Evolutionary conservation across 53 echinoderm and acorn worm species (phyloP), one percentile per base, ranked within the genome.

Genomic region (Holothuria scabra): DNA sequence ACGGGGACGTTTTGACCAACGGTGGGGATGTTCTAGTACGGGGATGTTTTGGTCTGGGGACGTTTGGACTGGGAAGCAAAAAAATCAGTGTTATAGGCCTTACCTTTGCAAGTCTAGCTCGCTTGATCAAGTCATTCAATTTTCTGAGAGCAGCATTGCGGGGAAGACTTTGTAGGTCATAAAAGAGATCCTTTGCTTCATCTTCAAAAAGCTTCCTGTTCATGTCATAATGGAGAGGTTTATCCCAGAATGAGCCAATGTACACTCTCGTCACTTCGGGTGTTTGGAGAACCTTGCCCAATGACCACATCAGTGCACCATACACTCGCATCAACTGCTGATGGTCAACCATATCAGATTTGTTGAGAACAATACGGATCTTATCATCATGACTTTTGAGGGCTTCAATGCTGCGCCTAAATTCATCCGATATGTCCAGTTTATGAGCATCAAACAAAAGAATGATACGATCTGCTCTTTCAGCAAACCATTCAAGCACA

Each of bases 251-350:
- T 44, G 97, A 97, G 12, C 97, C 97, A 60, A 97, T 97, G 89
- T 94, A 97, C 8, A 97, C 97, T 35, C 97, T 87, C 10, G 97
- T 88, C 12, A 92, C 92, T 83, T 97, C 97, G 12, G 97, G 94
- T 3, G 94, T 94, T 70, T 92, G 85, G 22, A 97, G 80, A 28
- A 97, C 94, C 49, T 94, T 92, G 20, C 92, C 97, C 21, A 94
- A 85, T 12, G 94, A 94, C 97, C 97, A 97, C 94, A 97, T 94
- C 21, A 97, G 86, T 29, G 97, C 97, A 21, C 97, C 97, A 46
- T 97, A 97, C 21, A 97, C 97, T 72, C 97, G 90, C 97, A 97
- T 97, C 66, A 97, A 79, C 86, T 97, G 94, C 86, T 97, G 97
- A 74, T 94, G 97, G 70, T 92, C 90, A 19, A 97, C 85, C 97